Conservation (phyloP, 2,888 invertebrate genomes). For the Amaurobius ferox region DNA sequence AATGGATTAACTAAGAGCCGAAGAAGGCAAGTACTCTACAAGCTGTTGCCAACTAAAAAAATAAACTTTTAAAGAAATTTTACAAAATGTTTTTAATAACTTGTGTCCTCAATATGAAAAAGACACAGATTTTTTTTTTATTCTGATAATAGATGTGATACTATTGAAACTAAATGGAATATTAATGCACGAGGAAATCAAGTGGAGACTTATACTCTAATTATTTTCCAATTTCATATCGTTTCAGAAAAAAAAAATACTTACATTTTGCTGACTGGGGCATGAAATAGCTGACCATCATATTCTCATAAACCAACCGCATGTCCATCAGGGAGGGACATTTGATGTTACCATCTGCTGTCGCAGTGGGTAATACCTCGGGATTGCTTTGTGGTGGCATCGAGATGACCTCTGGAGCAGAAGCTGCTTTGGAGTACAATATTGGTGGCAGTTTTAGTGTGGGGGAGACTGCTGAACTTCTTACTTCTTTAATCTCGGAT, state of each 20-base stretch:
- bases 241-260: background rate
- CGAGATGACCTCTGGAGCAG: background rate
- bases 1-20: too few species aligned
- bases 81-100: too few species aligned
- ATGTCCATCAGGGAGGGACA: slow-evolving; percentile 29
- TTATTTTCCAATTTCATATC: too few species aligned
- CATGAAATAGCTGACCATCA: slow-evolving; percentile 65
- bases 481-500: slow-evolving; percentile 36
- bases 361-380: background rate
- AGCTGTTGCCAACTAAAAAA: too few species aligned
- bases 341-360: background rate
- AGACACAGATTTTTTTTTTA: too few species aligned
- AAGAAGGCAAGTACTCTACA: too few species aligned
- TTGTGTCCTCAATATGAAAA: too few species aligned
- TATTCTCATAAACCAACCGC: slow-evolving; percentile 49
- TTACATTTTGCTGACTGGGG: slow-evolving; percentile 51
- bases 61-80: too few species aligned
- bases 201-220: too few species aligned
- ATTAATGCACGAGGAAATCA: too few species aligned
- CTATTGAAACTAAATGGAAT: too few species aligned
- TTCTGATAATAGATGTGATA: too few species aligned
- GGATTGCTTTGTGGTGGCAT: slow-evolving; percentile 30
- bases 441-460: slow-evolving; percentile 56
- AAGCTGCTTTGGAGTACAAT: background rate
- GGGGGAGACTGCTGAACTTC: slow-evolving; percentile 44